A percentile compares a stretch with the other conserved stretches of the same genome.
Evolutionary conservation across 2,797 vertebrate genomes (phyloP).

Genomic region (Fringilla coelebs): DNA sequence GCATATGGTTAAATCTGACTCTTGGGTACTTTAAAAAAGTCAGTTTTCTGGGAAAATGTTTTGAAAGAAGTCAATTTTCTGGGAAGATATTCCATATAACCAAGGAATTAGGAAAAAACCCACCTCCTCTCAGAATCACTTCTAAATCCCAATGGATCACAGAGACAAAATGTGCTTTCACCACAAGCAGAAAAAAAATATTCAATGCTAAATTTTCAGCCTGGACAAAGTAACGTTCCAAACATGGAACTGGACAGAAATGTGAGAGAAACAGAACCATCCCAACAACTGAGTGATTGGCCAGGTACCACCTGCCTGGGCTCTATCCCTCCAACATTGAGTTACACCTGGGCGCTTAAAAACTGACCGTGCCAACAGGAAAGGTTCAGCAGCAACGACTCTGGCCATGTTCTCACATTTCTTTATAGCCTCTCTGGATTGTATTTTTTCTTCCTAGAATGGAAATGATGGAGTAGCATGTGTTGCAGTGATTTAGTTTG

Average conservation of each 20-base stretch:
- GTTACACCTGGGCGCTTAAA: not conserved
- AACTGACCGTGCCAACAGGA: not conserved
- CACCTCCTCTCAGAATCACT: not conserved
- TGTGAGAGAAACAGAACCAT: not conserved
- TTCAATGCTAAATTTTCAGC: not conserved
- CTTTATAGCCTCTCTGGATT: not conserved
- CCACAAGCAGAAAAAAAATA: not conserved
- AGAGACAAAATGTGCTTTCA: not conserved
- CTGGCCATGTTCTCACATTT: conserved; percentile 4
- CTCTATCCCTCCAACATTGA: not conserved
- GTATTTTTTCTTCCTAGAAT: conserved; percentile 59
- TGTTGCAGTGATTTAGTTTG: not conserved
- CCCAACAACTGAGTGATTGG: not conserved
- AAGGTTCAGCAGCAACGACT: not conserved
- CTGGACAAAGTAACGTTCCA: not conserved
- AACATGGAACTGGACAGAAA: not conserved
- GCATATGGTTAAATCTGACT: not conserved
- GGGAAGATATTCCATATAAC: not conserved
- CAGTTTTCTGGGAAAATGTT: not conserved
- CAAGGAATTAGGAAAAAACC: not conserved
- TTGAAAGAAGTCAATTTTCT: not conserved
- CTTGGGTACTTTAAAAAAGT: not conserved
- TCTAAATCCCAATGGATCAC: not conserved
- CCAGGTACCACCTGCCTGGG: not conserved
- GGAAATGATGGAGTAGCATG: conserved; percentile 44